These are phyloP conservation scores for Orthosia gothica DNA, from an alignment of 2,888 invertebrate genomes.

Conservation along the genomic window DNA sequence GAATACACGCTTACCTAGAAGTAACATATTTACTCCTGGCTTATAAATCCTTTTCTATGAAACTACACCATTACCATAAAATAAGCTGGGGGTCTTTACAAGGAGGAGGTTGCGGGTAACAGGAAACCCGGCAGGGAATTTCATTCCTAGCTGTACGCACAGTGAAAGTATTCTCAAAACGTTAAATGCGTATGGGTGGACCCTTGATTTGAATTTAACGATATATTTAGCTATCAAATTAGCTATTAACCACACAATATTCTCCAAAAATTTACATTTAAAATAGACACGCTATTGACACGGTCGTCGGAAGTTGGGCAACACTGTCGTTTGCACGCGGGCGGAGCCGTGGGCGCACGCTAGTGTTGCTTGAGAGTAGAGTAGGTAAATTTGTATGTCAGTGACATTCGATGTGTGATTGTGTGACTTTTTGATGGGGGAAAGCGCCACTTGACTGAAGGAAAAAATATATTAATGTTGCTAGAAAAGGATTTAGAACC, in stretches of 20 bases:
- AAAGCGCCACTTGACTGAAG: neutral
- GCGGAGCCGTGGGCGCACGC: conserved; percentile 58
- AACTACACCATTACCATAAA: too few relatives aligned
- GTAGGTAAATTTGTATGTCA: conserved; percentile 21
- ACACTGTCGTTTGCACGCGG: conserved; percentile 50
- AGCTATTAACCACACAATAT: neutral
- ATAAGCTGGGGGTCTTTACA: too few relatives aligned
- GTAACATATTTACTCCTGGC: neutral
- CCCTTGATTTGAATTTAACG: neutral
- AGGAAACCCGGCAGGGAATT: too few relatives aligned
- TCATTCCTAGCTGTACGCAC: too few relatives aligned
- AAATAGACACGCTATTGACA: conserved; percentile 33
- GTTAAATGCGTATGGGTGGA: too few relatives aligned
- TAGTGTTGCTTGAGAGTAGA: conserved; percentile 16
- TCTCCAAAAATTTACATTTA: conserved; percentile 27
- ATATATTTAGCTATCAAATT: neutral
- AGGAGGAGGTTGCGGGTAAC: too few relatives aligned
- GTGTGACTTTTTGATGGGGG: conserved; percentile 15
- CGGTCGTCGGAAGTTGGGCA: conserved; percentile 42
- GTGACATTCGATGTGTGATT: conserved; percentile 20
- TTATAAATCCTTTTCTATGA: neutral
- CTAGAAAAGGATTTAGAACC: neutral
- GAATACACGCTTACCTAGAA: neutral
- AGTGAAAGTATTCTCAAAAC: too few relatives aligned
- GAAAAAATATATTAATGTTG: too few relatives aligned